phyloP scores from a whole-genome alignment of 2,113 vertebrate species.

The Chamaea fasciata region DNA sequence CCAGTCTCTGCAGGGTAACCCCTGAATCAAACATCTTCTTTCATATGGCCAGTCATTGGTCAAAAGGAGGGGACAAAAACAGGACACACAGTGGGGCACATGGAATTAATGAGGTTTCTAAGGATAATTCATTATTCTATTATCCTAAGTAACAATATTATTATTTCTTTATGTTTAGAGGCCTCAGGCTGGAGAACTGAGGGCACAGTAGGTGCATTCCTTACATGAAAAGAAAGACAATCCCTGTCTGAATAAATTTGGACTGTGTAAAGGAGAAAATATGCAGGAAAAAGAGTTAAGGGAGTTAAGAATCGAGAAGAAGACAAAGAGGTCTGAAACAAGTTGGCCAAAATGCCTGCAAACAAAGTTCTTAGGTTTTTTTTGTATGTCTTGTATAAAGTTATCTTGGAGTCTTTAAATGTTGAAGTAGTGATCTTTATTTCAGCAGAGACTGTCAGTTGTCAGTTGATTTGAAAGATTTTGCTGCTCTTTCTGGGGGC shows the following conservation, averaged over 20 bases:
- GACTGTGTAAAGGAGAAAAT: not conserved
- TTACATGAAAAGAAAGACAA: not conserved
- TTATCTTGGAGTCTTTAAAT: not conserved
- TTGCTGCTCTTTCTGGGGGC: not conserved
- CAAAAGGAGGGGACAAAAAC: constrained; percentile 1
- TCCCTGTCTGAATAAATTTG: not conserved
- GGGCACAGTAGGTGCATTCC: constrained; percentile 13
- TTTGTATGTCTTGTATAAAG: not conserved
- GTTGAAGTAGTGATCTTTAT: not conserved
- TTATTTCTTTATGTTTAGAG: not conserved
- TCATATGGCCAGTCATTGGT: not conserved
- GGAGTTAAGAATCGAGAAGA: not conserved
- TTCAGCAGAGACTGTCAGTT: not conserved
- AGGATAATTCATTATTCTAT: constrained; percentile 1
- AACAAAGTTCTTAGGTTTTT: not conserved
- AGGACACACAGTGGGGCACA: constrained; percentile 5
- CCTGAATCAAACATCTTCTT: constrained; percentile 23
- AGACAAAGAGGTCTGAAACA: not conserved
- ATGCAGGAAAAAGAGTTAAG: not conserved
- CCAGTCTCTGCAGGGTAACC: constrained; percentile 17
- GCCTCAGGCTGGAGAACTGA: not conserved
- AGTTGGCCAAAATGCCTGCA: not conserved
- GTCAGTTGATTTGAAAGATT: not conserved
- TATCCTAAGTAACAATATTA: constrained; percentile 46
- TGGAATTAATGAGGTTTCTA: constrained; percentile 7